These are phyloP conservation scores for Sarcoramphus papa DNA, from an alignment of 2,797 vertebrate genomes.

Conservation along the genomic window DNA sequence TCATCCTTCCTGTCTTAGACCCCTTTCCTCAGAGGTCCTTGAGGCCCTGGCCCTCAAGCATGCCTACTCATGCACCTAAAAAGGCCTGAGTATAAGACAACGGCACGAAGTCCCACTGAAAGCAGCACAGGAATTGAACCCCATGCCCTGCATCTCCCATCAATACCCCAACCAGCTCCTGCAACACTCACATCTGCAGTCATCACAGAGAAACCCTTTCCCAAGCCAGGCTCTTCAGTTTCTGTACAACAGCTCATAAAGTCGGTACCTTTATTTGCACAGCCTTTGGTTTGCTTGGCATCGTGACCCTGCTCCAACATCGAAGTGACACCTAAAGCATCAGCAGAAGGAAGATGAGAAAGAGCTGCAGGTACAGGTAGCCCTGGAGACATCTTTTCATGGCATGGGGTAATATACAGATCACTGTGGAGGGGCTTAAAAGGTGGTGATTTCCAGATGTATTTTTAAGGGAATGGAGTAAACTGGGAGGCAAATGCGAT, in stretches of 20 bases:
- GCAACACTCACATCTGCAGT: accelerated
- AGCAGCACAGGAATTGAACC: accelerated
- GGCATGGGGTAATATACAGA: not conserved
- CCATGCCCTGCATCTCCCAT: no score
- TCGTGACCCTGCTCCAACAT: accelerated
- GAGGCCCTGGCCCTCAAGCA: not conserved
- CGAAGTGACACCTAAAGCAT: not conserved
- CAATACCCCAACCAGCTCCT: not conserved
- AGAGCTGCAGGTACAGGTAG: accelerated
- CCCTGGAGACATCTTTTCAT: not conserved
- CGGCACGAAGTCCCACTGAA: not conserved
- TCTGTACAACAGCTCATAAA: not conserved
- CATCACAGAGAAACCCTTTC: not conserved
- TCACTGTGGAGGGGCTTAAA: not conserved
- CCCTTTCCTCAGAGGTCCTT: not conserved
- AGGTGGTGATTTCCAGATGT: not conserved
- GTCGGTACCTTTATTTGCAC: not conserved
- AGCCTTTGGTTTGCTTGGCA: not conserved
- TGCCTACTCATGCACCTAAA: not conserved
- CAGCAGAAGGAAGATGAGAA: not conserved
- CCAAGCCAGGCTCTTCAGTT: not conserved
- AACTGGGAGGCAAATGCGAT: not conserved
- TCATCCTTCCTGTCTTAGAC: not conserved
- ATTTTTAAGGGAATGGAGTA: not conserved
- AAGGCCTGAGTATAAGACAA: not conserved